Conservation (phyloP, 2,113 vertebrate species). For the Mustela lutreola region DNA sequence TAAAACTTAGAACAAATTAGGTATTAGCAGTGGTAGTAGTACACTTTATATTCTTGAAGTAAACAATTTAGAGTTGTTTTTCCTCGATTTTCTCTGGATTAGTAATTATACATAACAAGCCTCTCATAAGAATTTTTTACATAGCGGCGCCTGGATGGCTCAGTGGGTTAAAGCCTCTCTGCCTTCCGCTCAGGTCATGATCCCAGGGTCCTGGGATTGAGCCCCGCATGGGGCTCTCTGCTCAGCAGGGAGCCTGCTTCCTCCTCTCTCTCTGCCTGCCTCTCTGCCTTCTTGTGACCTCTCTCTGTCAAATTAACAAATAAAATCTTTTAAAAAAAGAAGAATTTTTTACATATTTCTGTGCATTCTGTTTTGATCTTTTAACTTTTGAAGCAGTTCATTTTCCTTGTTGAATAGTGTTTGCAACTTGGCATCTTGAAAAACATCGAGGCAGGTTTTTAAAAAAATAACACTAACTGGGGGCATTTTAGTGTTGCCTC, state of each 20-base stretch:
- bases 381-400: conserved; percentile 29
- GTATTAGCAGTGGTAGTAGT: not conserved
- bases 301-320: no score
- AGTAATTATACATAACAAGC: not conserved
- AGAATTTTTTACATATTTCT: not conserved
- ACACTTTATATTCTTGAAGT: not conserved
- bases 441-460: conserved; percentile 21
- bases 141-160: not conserved
- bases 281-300: no score
- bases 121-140: not conserved
- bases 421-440: conserved; percentile 25
- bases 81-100: not conserved
- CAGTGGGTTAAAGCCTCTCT: no score
- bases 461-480: not conserved
- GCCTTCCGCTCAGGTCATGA: no score
- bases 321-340: not conserved
- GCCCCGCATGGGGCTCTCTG: no score
- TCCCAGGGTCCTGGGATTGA: no score
- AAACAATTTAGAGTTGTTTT: not conserved
- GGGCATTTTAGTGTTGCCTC: conserved; percentile 44
- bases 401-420: conserved; percentile 32
- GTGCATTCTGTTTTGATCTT: not conserved
- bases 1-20: conserved; percentile 34
- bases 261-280: no score
- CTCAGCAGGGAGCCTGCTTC: no score